These are phyloP conservation scores for Caenorhabditis sinica DNA, from an alignment of 2,888 invertebrate genomes.

Conservation along the genomic window DNA sequence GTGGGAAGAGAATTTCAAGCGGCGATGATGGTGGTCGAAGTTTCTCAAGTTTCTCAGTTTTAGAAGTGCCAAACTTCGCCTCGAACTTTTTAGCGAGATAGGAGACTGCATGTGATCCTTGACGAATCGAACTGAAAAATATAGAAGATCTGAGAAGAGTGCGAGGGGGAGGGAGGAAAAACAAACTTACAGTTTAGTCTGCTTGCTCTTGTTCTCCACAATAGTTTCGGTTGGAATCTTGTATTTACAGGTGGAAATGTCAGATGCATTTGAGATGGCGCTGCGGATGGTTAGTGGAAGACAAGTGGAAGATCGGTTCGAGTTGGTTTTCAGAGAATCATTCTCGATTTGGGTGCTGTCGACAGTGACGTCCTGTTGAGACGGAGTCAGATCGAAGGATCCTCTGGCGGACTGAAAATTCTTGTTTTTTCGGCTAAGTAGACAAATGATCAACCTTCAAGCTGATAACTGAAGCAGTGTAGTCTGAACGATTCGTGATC, in stretches of 20 bases:
- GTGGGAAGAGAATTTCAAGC: constrained; percentile 57
- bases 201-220: not conserved
- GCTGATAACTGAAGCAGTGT: constrained; percentile 14
- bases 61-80: constrained; percentile 22
- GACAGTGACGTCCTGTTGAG: constrained; percentile 4
- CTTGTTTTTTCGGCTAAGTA: not conserved
- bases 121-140: constrained; percentile 59
- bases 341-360: constrained; percentile 25
- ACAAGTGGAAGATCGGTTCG: constrained; percentile 53
- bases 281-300: constrained; percentile 24
- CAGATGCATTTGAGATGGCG: constrained; percentile 19
- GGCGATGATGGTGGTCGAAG: constrained; percentile 22
- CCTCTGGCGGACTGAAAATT: not conserved
- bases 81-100: constrained; percentile 60
- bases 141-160: constrained; percentile 44
- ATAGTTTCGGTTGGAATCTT: not conserved
- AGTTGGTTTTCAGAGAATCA: constrained; percentile 35
- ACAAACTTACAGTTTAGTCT: constrained; percentile 14
- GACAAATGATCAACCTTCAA: constrained; percentile 13
- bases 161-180: not conserved
- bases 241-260: constrained; percentile 7
- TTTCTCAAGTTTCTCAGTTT: not conserved
- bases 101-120: constrained; percentile 43
- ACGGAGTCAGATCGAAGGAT: constrained; percentile 20
- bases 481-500: constrained; percentile 8